Conservation (phyloP, 1,140 invertebrate genomes). For the Antheraea pernyi region DNA sequence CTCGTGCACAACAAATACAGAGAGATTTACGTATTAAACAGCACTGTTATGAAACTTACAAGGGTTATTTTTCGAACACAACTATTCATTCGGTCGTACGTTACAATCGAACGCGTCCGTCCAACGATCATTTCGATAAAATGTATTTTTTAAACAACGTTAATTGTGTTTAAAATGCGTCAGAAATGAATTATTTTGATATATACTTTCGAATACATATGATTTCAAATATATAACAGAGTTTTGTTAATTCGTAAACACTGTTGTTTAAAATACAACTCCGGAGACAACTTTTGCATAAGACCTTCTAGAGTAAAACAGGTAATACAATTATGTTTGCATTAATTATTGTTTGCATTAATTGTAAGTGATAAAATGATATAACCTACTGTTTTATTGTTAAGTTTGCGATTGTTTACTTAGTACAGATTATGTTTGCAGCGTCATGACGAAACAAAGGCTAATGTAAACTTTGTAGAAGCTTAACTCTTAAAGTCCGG, state of each 20-base stretch:
- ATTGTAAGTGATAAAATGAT: neutral
- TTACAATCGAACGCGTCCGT: neutral
- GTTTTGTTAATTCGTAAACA: neutral
- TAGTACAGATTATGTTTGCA: neutral
- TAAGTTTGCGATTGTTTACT: neutral
- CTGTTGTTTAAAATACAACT: neutral
- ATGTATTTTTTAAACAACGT: neutral
- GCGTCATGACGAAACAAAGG: neutral
- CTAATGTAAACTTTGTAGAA: neutral
- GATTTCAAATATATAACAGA: neutral
- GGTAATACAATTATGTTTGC: constrained; percentile 19
- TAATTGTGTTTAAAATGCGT: neutral
- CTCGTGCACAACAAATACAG: constrained; percentile 19
- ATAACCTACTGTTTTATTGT: neutral
- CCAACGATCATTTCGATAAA: neutral
- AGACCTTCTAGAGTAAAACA: constrained; percentile 28
- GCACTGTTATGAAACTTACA: neutral
- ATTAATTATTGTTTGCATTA: constrained; percentile 13
- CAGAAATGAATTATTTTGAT: neutral
- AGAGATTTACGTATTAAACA: constrained; percentile 19
- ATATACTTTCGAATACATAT: neutral
- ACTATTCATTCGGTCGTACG: neutral
- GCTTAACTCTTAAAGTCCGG: neutral
- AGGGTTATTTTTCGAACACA: neutral
- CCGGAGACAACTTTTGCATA: constrained; percentile 16